Conservation (phyloP, 2,113 vertebrate species). For the Hydropotes inermis region DNA sequence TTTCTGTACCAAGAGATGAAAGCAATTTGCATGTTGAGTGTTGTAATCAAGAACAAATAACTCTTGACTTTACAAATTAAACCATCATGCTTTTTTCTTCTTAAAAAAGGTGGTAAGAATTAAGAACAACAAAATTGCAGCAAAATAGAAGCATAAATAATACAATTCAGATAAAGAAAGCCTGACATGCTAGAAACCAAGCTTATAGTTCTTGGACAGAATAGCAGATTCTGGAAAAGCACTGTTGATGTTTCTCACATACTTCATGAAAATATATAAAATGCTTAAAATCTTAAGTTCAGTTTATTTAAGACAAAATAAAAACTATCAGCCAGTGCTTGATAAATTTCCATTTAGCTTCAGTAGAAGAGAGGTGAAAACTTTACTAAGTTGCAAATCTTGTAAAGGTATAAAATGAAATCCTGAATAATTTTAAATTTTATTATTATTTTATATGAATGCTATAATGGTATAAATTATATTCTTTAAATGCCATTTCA, state of each 20-base stretch:
- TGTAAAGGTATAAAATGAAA: not conserved
- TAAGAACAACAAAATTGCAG: not conserved
- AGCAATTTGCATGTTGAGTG: not conserved
- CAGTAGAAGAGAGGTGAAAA: not conserved
- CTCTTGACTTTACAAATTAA: conserved; percentile 13
- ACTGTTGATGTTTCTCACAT: not conserved
- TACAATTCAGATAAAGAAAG: not conserved
- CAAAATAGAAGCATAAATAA: not conserved
- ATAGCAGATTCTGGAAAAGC: not conserved
- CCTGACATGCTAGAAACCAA: not conserved
- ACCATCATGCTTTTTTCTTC: not conserved
- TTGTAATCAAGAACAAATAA: conserved; percentile 33
- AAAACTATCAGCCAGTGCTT: not conserved
- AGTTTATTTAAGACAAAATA: not conserved
- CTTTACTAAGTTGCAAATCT: not conserved
- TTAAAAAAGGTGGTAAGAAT: not conserved
- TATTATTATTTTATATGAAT: not conserved
- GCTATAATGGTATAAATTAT: not conserved
- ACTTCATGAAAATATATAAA: not conserved
- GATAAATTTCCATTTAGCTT: not conserved
- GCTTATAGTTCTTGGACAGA: not conserved
- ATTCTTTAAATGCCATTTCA: conserved; percentile 4
- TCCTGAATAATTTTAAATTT: not conserved
- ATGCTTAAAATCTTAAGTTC: not conserved
- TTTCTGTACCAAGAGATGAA: not conserved